Percentiles rank a stretch among this genome's conserved stretches.
Conservation (phyloP, 2,888 invertebrate genomes). For the Hypsopygia costalis region DNA sequence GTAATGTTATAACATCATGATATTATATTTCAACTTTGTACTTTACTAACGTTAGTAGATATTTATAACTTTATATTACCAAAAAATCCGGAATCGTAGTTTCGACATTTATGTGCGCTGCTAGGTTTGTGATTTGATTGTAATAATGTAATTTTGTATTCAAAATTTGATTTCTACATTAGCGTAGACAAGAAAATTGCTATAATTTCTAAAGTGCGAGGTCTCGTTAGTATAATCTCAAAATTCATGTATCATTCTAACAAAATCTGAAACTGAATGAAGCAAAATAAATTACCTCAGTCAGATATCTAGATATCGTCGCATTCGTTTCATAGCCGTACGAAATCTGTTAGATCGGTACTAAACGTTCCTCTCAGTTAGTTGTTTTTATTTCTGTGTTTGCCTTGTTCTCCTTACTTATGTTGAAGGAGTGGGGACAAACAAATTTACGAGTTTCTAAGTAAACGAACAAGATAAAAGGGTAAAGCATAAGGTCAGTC, state of each 20-base stretch:
- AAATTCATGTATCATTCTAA: neutral
- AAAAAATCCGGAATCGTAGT: no score
- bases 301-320: constrained; percentile 17
- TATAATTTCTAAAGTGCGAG: no score
- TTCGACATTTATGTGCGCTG: no score
- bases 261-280: neutral
- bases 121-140: no score
- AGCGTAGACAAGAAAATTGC: no score
- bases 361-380: constrained; percentile 29
- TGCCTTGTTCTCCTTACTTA: constrained; percentile 25
- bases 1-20: no score
- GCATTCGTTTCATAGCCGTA: constrained; percentile 26
- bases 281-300: constrained; percentile 4
- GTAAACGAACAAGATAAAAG: constrained; percentile 27
- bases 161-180: no score
- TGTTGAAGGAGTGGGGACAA: constrained; percentile 21
- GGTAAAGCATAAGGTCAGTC: constrained; percentile 19
- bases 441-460: constrained; percentile 34
- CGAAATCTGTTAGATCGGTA: constrained; percentile 33
- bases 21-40: no score
- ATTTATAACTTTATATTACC: no score
- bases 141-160: no score
- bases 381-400: constrained; percentile 25
- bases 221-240: no score
- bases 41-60: no score